Conservation (phyloP, 2,797 vertebrate species). For the Notamacropus eugenii region DNA sequence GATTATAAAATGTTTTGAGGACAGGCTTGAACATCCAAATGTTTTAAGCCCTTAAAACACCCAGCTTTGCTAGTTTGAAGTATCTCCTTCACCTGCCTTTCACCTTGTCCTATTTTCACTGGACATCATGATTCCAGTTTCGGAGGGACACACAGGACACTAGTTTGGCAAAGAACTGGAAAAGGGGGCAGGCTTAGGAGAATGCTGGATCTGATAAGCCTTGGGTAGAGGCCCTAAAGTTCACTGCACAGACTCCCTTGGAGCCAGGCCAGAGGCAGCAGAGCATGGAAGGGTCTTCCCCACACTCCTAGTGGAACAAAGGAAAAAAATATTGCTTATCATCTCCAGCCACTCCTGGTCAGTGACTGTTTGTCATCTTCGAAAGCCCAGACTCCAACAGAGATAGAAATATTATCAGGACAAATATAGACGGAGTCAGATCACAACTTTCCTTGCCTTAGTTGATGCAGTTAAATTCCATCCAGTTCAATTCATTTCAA, state of each 20-base stretch:
- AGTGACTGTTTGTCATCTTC: background rate
- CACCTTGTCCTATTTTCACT: background rate
- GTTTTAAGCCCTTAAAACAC: background rate
- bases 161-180: background rate
- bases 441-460: background rate
- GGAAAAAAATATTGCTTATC: background rate
- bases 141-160: conserved; percentile 7
- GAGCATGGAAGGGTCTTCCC: conserved; percentile 20
- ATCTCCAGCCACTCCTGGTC: background rate
- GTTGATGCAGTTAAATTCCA: background rate
- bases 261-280: conserved; percentile 21
- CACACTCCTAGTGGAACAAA: conserved; percentile 1
- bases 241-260: conserved; percentile 50
- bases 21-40: background rate
- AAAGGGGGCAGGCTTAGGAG: conserved; percentile 12
- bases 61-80: background rate
- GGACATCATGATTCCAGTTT: background rate
- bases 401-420: background rate
- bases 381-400: background rate
- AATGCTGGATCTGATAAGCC: conserved; percentile 12
- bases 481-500: background rate
- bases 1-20: background rate
- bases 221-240: conserved; percentile 19
- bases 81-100: background rate
- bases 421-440: background rate